Base-by-base conservation (phyloP, 2,113 vertebrate genomes). In the Buteo buteo region DNA sequence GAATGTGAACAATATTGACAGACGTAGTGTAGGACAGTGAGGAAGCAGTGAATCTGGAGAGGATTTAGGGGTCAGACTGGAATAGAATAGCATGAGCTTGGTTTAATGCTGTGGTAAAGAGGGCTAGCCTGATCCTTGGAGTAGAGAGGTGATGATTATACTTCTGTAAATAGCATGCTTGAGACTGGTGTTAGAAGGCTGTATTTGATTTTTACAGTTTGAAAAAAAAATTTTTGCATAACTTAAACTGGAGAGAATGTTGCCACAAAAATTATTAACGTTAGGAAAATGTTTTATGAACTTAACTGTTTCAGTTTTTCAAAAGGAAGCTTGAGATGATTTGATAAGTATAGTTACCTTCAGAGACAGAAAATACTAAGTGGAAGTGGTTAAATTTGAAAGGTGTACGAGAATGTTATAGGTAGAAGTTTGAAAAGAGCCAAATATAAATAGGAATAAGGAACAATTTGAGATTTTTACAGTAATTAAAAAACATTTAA, bases 11-110 rank as follows among this genome's bases (percentile, higher is more conserved):
- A 54, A 13, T 52, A 47, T 58, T 57, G 31, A 34, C 6, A 80
- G 13, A 34, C 10, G 4, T 19, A 42, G 38, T 29, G 11, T 40
- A 22, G 44, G 24, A 58, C 54, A 82, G 61, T 3, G 3, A 88
- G 67, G 79, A 93, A 83, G 38, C 59, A 62, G n/a, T 85, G 84
- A 83, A 81, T 83, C 59, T 81, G 44, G 73, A 86, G 78, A 84
- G 88, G 92, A 93, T 93, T 96, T 95, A 94, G 64, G n/a, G 90
- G 36, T 93, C 69, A 94, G 34, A 81, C 92, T 92, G 88, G 80
- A 95, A 93, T 82, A 96, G 93, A 94, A 71, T 85, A 69, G 47
- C 45, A 83, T 64, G 88, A 96, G 50, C 74, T 94, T 88, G 64
- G 45, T 88, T 91, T 96, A 96, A 95, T 95, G 50, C 92, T 80